Conservation (phyloP, 92 coral and sea anemone genomes). For the Anthopleura xanthogrammica region DNA sequence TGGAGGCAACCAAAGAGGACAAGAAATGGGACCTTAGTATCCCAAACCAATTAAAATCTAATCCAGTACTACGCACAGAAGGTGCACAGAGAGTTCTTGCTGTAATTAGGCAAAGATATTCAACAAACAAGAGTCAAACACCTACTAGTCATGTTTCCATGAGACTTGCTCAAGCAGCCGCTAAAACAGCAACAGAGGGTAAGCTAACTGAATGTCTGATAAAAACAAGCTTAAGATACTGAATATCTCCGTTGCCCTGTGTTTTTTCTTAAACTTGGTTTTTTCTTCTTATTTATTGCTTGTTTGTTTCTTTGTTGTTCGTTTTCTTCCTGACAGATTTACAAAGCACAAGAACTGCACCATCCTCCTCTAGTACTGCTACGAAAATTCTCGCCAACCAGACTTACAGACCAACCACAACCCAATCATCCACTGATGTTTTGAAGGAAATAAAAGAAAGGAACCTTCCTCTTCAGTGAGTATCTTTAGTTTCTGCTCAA, state of each 20-base stretch:
- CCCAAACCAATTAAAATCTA: conserved; percentile 12
- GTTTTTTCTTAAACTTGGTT: not conserved
- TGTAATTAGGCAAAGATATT: conserved; percentile 54
- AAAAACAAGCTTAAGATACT: too few species aligned
- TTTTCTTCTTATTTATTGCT: not conserved
- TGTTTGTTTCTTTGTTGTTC: not conserved
- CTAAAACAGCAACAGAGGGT: not conserved
- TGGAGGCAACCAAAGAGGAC: not conserved
- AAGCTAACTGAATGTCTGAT: not conserved
- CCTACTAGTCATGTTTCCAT: conserved; percentile 16
- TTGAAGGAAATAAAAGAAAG: not conserved
- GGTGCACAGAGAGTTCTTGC: conserved; percentile 73
- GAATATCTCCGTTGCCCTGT: too few species aligned
- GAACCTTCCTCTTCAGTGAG: not conserved
- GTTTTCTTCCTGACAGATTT: not conserved
- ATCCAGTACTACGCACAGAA: conserved; percentile 51
- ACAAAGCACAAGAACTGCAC: not conserved
- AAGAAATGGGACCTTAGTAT: conserved; percentile 23
- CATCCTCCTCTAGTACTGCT: not conserved
- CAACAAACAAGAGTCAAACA: not conserved
- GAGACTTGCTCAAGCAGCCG: conserved; percentile 21
- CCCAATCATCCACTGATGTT: not conserved
- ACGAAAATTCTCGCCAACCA: not conserved
- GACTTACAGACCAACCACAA: not conserved
- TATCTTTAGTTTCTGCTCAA: not conserved